Base-by-base conservation (phyloP, 2,888 invertebrate species). In the Drosophila infuscata region DNA sequence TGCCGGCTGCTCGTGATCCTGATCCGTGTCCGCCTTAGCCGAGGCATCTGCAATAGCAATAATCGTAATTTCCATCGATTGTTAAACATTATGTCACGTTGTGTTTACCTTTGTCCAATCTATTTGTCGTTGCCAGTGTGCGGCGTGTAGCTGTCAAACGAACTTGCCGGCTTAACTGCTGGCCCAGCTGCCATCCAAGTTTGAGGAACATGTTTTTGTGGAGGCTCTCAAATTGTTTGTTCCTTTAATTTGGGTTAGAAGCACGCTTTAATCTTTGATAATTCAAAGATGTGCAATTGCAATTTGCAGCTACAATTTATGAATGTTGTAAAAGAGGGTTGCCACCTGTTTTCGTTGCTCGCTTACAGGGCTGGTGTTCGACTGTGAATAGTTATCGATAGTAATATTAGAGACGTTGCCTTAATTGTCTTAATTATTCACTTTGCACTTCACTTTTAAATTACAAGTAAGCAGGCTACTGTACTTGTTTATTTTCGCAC, bases 171-270 rank as follows among this genome's bases (percentile, higher is more conserved):
- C 79, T 74, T 17, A 83, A 15, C 38, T 70, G 75, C 61, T 81
- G 74, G 2, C 73, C 54, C 20, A 91, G 20, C 54, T 73, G 81
- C 29, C 59, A 61, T 5, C 78, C 73, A 5, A 91, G 38, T 60
- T 72, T 86, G 6, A 83, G 79, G 15, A 92, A 77, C 91, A 91
- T 91, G 17, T 32, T 76, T 46, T 57, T n/a, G 8, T 3, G 12
- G 35, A n/a, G 11, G 12, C 11, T 9, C 15, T 20, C 11, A 17
- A 64, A 20, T 48, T 48, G 41, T 8, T 12, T 20, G 15, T 30
- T 33, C 69, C 35, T 43, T 54, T 11, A 72, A 59, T 71, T 78
- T 68, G 17, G 29, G 11, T 17, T 29, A 30, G 3, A 52, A 2
- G 43, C 32, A 6, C 4, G 46, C 30, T 25, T 25, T 15, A 33